These are phyloP conservation scores for Oxycera nigricornis DNA, from an alignment of 2,888 invertebrate genomes.

Conservation along the genomic window DNA sequence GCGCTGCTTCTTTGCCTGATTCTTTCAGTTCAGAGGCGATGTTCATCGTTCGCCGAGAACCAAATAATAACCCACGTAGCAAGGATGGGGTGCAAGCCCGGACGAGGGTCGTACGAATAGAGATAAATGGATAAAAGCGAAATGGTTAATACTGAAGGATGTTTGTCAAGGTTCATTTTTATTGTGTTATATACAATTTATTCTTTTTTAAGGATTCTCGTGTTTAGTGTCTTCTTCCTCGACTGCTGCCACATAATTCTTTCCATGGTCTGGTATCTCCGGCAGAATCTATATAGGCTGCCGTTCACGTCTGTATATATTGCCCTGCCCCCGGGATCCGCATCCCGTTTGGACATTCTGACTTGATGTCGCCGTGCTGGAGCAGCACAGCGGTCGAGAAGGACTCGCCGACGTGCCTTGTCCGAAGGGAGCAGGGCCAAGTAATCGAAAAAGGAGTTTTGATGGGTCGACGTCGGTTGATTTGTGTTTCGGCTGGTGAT, in stretches of 20 bases:
- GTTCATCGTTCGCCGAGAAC: constrained; percentile 25
- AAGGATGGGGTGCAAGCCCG: background rate
- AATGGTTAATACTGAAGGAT: constrained; percentile 46
- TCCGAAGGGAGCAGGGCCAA: background rate
- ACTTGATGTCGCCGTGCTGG: no score
- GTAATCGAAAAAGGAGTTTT: constrained; percentile 21
- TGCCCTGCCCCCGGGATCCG: background rate
- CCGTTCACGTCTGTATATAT: background rate
- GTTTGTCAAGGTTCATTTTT: constrained; percentile 47
- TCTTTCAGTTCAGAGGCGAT: background rate
- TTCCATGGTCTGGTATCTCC: background rate
- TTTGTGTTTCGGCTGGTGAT: constrained; percentile 35
- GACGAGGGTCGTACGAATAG: constrained; percentile 24
- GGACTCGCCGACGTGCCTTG: constrained; percentile 4
- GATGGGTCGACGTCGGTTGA: constrained; percentile 31
- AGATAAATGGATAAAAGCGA: constrained; percentile 41
- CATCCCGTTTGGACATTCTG: background rate
- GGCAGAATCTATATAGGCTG: background rate
- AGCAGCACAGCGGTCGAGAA: background rate
- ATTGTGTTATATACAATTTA: constrained; percentile 46
- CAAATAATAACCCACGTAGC: constrained; percentile 3
- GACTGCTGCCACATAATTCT: background rate
- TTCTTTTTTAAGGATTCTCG: constrained; percentile 43
- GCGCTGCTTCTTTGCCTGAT: background rate
- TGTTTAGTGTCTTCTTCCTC: constrained; percentile 35